Evolutionary conservation across 2,113 vertebrate genomes (phyloP).

Genomic region (Ondatra zibethicus): DNA sequence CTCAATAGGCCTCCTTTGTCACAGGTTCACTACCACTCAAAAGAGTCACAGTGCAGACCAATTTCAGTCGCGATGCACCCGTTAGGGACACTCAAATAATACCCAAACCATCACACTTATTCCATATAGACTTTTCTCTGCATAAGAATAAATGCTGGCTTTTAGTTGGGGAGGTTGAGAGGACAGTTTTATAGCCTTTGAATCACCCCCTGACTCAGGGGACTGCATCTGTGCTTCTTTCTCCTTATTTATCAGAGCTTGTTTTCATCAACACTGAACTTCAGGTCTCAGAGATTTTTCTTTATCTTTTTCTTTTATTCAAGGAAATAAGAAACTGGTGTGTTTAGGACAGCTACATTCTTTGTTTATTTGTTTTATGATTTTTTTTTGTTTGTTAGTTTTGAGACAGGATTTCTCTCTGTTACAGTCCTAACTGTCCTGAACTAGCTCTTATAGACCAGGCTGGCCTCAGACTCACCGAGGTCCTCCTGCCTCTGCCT

Average conservation of each 20-base stretch:
- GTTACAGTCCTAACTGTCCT: too few species aligned
- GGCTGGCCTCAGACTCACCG: too few species aligned
- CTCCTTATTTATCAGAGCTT: not conserved
- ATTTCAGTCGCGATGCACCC: too few species aligned
- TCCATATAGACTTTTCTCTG: not conserved
- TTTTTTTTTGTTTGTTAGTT: too few species aligned
- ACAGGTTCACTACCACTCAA: not conserved
- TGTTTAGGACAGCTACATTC: not conserved
- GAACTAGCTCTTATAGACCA: too few species aligned
- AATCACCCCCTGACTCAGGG: not conserved
- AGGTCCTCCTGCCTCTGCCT: too few species aligned
- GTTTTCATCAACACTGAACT: not conserved
- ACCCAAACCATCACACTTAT: not conserved
- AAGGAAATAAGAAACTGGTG: not conserved
- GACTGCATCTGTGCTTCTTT: not conserved
- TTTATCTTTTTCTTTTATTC: not conserved
- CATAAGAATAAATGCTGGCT: not conserved
- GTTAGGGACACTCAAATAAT: not conserved
- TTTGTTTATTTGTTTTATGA: not conserved
- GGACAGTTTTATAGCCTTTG: not conserved
- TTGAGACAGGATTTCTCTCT: too few species aligned
- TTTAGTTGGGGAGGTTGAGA: not conserved
- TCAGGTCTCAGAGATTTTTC: not conserved
- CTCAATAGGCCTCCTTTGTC: too few species aligned
- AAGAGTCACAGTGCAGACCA: accelerated